A percentile compares a stretch with the other conserved stretches of the same genome.
Conservation (phyloP, 1,140 invertebrate species). For the Anoplophora glabripennis region DNA sequence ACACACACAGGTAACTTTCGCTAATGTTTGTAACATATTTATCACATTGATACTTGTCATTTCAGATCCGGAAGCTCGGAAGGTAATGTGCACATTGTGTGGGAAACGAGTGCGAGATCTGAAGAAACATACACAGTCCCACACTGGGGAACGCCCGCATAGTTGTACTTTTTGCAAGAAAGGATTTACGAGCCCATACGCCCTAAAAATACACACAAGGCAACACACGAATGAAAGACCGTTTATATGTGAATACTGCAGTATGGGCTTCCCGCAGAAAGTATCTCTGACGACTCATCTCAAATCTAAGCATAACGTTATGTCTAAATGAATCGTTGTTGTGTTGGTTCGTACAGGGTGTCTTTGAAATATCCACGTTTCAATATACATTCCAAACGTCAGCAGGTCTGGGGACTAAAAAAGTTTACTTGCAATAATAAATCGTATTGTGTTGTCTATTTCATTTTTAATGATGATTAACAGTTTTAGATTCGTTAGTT, state of each 20-base stretch:
- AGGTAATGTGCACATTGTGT: conserved; percentile 33
- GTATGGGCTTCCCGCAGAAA: conserved; percentile 35
- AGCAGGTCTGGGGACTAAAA: too few relatives aligned
- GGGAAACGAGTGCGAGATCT: conserved; percentile 34
- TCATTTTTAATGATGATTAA: too few relatives aligned
- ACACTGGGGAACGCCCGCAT: conserved; percentile 39
- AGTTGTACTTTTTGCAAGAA: conserved; percentile 37
- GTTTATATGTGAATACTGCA: conserved; percentile 34
- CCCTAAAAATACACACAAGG: conserved; percentile 35
- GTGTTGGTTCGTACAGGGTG: not conserved
- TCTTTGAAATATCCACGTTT: too few relatives aligned
- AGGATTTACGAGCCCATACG: conserved; percentile 34
- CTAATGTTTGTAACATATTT: not conserved
- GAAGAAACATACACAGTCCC: conserved; percentile 36
- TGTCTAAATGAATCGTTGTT: not conserved
- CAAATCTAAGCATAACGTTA: conserved; percentile 32
- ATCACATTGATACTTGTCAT: not conserved
- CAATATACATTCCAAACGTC: too few relatives aligned
- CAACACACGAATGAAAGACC: conserved; percentile 41
- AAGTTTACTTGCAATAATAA: too few relatives aligned
- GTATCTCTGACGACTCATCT: conserved; percentile 37
- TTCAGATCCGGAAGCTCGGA: conserved; percentile 19
- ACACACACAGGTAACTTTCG: conserved; percentile 28
- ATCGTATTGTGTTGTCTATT: too few relatives aligned
- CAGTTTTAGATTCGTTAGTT: too few relatives aligned